Evolutionary conservation across 2,113 vertebrate genomes (phyloP).

Genomic region (Neoarius graeffei): DNA sequence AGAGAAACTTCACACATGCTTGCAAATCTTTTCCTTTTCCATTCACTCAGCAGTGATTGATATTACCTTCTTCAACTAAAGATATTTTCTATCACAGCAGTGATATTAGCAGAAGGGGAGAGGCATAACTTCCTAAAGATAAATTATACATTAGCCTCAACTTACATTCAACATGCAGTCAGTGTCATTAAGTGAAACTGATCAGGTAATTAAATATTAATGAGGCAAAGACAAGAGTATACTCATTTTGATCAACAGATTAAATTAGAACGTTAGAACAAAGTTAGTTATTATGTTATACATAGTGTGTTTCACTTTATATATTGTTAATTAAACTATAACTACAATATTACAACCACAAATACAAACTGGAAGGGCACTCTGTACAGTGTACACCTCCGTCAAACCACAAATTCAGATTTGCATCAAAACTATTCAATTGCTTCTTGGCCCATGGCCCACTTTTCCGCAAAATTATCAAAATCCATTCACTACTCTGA

Average conservation of each 20-base stretch:
- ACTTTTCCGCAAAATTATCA: too few relatives aligned
- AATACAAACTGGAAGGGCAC: neutral
- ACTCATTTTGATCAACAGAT: neutral
- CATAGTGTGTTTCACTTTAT: neutral
- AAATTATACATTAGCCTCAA: slow-evolving; percentile 10
- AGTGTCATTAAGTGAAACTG: slow-evolving; percentile 23
- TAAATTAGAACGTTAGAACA: neutral
- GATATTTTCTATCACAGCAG: neutral
- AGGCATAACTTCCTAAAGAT: neutral
- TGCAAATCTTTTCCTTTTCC: neutral
- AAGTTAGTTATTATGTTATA: neutral
- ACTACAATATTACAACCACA: neutral
- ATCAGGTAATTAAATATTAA: slow-evolving; percentile 38
- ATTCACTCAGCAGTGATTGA: neutral
- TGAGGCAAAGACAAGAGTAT: slow-evolving; percentile 1
- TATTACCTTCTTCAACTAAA: neutral
- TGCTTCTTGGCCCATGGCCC: too few relatives aligned
- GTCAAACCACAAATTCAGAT: too few relatives aligned
- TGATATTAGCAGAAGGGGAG: neutral
- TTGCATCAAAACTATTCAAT: too few relatives aligned
- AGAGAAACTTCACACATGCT: neutral
- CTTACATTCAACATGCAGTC: neutral
- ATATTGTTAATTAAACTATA: neutral
- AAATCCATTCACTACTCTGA: too few relatives aligned
- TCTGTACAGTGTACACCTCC: too few relatives aligned